Conservation (phyloP, 2,888 invertebrate genomes). For the Drosophila mercatorum region DNA sequence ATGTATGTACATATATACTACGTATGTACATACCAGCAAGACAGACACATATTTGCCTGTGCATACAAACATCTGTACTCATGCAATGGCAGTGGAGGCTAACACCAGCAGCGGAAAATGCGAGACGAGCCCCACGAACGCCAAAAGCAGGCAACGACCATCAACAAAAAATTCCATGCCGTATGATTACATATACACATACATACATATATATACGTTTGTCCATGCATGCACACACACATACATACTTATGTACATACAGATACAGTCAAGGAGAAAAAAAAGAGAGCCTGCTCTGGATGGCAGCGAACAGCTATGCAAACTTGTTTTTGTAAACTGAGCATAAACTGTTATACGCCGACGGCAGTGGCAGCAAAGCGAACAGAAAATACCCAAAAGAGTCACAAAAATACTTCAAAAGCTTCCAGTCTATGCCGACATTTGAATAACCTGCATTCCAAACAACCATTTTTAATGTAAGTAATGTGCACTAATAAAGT, state of each 20-base stretch:
- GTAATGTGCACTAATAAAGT: too few species aligned
- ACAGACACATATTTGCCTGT: neutral
- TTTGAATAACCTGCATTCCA: constrained; percentile 27
- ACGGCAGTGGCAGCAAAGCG: constrained; percentile 26
- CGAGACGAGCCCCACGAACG: constrained; percentile 72
- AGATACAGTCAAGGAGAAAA: constrained; percentile 1
- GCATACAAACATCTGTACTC: constrained; percentile 1
- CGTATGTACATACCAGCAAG: neutral
- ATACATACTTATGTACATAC: neutral
- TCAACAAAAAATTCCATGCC: constrained; percentile 22
- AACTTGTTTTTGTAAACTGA: constrained; percentile 41
- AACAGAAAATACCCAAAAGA: constrained; percentile 33
- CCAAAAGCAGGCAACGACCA: constrained; percentile 25
- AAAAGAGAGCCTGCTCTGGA: constrained; percentile 18
- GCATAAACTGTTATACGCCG: constrained; percentile 55
- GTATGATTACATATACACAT: neutral
- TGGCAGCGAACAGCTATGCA: constrained; percentile 32
- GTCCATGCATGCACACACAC: neutral
- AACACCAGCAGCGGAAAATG: constrained; percentile 29
- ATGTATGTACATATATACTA: neutral
- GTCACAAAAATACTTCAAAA: constrained; percentile 14
- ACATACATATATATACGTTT: neutral
- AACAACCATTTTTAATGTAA: neutral
- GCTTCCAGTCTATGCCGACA: constrained; percentile 3
- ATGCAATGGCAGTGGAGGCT: constrained; percentile 15